Base-by-base conservation (phyloP, 2,113 vertebrate species). In the Pardalotus punctatus region DNA sequence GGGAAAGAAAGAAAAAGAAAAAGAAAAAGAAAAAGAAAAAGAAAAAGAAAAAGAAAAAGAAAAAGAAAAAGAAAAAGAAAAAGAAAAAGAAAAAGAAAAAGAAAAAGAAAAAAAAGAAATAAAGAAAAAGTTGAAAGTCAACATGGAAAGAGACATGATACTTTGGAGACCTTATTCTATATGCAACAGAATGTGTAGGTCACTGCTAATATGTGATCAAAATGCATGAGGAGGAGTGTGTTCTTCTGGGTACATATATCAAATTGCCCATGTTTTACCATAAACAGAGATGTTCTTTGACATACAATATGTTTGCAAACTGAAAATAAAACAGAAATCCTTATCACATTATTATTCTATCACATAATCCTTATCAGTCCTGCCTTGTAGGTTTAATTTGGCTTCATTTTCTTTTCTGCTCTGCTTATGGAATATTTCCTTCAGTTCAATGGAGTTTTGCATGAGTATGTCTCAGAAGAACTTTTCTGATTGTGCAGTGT, bases 21-120 rank as follows among this genome's bases (percentile, higher is more conserved):
- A 38, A 15, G 15, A 25, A 29, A 62, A 42, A 7, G 15, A 40
- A 40, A 67, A 71, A 38, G 10, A 8, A 58, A 61, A 62, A 7
- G 1, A 2, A 0, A 17, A 22, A 35, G n/a, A 21, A 25, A 67
- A n/a, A 13, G 5, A 24, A 11, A 67, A 71, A 38, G 10, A 8
- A 58, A 61, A 62, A 7, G 1, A 2, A 0, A 17, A 21, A 25
- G 42, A 16, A 21, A 58, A 18, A 8, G 0, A 0, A 2, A 38
- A 42, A 47, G 53, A 78, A 69, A 47, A 5, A 0, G 11, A 2
- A 22, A 51, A 57, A 47, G 10, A 12, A 65, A 73, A 61, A 20
- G 2, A 2, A 4, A n/a, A 19, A 24, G 10, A 2, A 0, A 17
- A 21, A 25, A 67, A n/a, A 13, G 5, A 24, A 11, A 8, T 8